Conservation (phyloP, 2,113 vertebrate species). For the Neogobius melanostomus region DNA sequence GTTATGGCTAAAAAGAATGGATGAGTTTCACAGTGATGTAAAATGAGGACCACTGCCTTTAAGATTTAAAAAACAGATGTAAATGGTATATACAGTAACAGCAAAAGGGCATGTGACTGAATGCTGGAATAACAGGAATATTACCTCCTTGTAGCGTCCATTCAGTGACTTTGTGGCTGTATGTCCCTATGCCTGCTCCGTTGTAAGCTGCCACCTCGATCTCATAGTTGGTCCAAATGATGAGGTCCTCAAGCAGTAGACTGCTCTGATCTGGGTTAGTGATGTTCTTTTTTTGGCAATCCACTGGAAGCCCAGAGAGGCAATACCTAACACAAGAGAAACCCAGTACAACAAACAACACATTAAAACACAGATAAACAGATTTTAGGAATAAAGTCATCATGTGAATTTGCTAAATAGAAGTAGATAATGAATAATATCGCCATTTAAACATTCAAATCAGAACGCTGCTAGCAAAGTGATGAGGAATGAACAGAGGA, state of each 20-base stretch:
- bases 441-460: constrained; percentile 19
- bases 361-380: not conserved
- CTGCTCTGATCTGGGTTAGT: constrained; percentile 90
- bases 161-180: constrained; percentile 93
- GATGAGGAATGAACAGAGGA: constrained; percentile 49
- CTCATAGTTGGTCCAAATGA: constrained; percentile 99
- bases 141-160: constrained; percentile 98
- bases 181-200: constrained; percentile 89
- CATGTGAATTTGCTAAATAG: not conserved
- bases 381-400: not conserved
- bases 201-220: constrained; percentile 97
- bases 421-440: not conserved
- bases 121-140: not conserved
- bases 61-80: too few relatives aligned
- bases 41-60: too few relatives aligned
- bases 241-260: constrained; percentile 93
- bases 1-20: not conserved
- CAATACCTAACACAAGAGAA: constrained; percentile 83
- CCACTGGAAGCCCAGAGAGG: constrained; percentile 92
- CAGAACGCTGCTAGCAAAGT: constrained; percentile 24
- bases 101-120: too few relatives aligned
- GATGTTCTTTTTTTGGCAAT: constrained; percentile 98
- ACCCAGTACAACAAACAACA: not conserved
- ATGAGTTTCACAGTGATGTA: too few relatives aligned
- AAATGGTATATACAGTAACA: too few relatives aligned